Percentiles rank a stretch among this genome's conserved stretches.
These are phyloP conservation scores for Amblyraja radiata DNA, from an alignment of 2,797 vertebrate genomes.

Conservation along the genomic window DNA sequence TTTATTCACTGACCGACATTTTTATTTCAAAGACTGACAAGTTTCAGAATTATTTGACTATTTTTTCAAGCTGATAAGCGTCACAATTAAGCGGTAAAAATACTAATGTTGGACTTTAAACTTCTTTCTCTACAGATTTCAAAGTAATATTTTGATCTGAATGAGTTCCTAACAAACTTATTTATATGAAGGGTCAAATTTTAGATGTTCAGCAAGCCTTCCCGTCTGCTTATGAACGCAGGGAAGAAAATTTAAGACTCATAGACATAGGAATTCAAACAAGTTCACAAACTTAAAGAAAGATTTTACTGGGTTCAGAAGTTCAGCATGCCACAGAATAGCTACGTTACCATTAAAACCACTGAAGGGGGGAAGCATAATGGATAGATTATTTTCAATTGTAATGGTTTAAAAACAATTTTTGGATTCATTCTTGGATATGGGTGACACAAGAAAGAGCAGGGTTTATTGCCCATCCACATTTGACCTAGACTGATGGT, in stretches of 20 bases:
- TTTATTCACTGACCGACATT: neutral
- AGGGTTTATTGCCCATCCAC: too few relatives aligned
- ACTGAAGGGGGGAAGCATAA: too few relatives aligned
- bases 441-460: too few relatives aligned
- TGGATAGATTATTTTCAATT: too few relatives aligned
- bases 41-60: neutral
- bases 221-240: neutral
- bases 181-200: neutral
- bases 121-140: neutral
- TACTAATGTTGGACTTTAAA: neutral
- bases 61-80: too few relatives aligned
- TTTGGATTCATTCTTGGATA: too few relatives aligned
- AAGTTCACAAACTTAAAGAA: neutral
- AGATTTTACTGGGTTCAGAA: neutral
- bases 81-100: neutral
- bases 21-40: neutral
- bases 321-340: neutral
- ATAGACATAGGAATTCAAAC: neutral
- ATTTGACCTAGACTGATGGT: too few relatives aligned
- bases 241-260: neutral
- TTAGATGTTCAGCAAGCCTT: neutral
- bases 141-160: neutral
- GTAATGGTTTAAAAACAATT: too few relatives aligned
- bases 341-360: too few relatives aligned
- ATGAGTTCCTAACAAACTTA: neutral